Conservation (phyloP, 1,140 invertebrate genomes). For the Bradysia coprophila region DNA sequence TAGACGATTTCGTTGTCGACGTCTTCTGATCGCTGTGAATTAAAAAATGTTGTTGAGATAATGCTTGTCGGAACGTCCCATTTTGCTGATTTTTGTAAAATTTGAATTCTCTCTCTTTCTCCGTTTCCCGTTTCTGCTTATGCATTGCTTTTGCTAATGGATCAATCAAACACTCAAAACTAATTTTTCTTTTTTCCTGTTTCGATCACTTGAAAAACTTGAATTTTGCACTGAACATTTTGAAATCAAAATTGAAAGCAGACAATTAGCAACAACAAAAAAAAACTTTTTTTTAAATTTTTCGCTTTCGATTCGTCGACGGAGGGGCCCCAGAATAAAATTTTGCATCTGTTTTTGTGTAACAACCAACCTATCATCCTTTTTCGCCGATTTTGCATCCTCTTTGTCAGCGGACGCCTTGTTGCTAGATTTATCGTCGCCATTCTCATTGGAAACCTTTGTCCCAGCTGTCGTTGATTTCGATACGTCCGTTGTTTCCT, state of each 20-base stretch:
- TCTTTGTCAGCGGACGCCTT: neutral
- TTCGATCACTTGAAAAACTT: too few relatives aligned
- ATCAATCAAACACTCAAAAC: too few relatives aligned
- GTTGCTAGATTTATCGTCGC: neutral
- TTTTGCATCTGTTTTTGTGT: neutral
- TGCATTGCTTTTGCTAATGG: too few relatives aligned
- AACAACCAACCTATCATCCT: constrained; percentile 12
- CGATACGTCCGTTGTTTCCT: neutral
- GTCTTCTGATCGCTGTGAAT: constrained; percentile 4
- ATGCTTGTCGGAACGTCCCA: neutral
- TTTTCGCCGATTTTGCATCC: constrained; percentile 3
- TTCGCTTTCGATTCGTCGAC: too few relatives aligned
- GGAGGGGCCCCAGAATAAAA: too few relatives aligned
- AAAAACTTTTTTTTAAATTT: too few relatives aligned
- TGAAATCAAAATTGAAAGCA: too few relatives aligned
- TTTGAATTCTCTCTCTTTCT: neutral
- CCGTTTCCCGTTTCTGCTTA: too few relatives aligned
- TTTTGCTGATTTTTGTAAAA: neutral
- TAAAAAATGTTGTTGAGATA: constrained; percentile 1
- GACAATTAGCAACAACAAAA: too few relatives aligned
- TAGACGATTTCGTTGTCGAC: constrained; percentile 14
- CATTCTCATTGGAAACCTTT: neutral
- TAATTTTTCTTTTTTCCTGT: too few relatives aligned
- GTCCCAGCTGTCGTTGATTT: neutral
- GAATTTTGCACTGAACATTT: too few relatives aligned